Conservation (phyloP, 2,888 invertebrate species). For the Congeria kusceri region DNA sequence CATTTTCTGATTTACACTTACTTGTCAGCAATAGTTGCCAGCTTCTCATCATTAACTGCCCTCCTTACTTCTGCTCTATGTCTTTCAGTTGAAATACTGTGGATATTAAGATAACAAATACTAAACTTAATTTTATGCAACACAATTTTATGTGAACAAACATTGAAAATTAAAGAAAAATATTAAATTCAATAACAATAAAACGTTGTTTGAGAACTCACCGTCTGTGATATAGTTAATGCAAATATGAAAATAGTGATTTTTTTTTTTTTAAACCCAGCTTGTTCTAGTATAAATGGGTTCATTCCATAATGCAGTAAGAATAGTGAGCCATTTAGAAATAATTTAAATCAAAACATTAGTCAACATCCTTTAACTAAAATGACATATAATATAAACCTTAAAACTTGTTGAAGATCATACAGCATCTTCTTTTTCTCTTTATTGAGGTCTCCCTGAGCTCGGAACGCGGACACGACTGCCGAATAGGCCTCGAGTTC, state of each 20-base stretch:
- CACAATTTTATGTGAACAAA: too few relatives aligned
- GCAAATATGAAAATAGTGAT: not conserved
- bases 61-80: conserved; percentile 96
- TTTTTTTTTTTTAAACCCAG: too few relatives aligned
- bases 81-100: conserved; percentile 94
- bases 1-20: conserved; percentile 84
- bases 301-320: too few relatives aligned
- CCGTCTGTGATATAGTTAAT: too few relatives aligned
- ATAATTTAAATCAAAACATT: too few relatives aligned
- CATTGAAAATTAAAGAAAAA: too few relatives aligned
- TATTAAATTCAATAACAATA: too few relatives aligned
- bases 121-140: too few relatives aligned
- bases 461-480: conserved; percentile 95
- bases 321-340: too few relatives aligned
- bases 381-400: conserved; percentile 76
- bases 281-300: too few relatives aligned
- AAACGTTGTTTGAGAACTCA: too few relatives aligned
- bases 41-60: conserved; percentile 95
- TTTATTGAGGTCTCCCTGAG: conserved; percentile 94
- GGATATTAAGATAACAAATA: not conserved
- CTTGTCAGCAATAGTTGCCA: conserved; percentile 95
- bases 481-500: conserved; percentile 96
- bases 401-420: conserved; percentile 91
- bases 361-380: too few relatives aligned
- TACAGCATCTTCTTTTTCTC: conserved; percentile 94